phyloP scores from a whole-genome alignment of 92 coral and sea anemone genomes.

The Pocillopora meandrina region DNA sequence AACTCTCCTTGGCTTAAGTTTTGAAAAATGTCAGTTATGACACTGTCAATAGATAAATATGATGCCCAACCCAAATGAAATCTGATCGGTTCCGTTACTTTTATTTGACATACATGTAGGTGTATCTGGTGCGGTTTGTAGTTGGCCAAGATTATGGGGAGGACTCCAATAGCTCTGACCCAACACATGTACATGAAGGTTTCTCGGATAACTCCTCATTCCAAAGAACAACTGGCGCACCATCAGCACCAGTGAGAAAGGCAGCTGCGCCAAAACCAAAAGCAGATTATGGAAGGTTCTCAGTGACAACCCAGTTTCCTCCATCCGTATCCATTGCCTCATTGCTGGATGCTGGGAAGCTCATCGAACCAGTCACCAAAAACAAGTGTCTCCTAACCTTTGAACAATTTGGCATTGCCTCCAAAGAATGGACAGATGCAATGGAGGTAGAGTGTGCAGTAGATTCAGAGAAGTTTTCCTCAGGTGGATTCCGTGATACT shows the following conservation, averaged over 20 bases:
- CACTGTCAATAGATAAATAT: not conserved
- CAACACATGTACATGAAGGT: slow-evolving; percentile 22
- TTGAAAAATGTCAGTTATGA: too few relatives aligned
- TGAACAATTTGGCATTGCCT: slow-evolving; percentile 62
- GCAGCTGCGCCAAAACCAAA: slow-evolving; percentile 21
- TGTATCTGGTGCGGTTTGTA: slow-evolving; percentile 44
- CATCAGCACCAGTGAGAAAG: slow-evolving; percentile 34
- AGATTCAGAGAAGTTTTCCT: slow-evolving; percentile 61
- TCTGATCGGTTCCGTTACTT: too few relatives aligned
- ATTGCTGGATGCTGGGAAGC: slow-evolving; percentile 68
- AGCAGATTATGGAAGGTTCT: slow-evolving; percentile 30
- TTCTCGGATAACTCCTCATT: slow-evolving; percentile 13
- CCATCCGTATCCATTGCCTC: slow-evolving; percentile 67
- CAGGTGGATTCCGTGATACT: slow-evolving; percentile 61
- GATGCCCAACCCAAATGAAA: too few relatives aligned
- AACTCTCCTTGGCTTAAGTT: too few relatives aligned
- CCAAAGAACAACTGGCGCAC: slow-evolving; percentile 2
- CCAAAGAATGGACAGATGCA: slow-evolving; percentile 61
- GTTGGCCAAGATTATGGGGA: slow-evolving; percentile 34
- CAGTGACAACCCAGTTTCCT: slow-evolving; percentile 49
- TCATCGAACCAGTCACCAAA: slow-evolving; percentile 59
- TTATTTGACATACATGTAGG: too few relatives aligned
- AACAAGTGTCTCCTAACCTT: slow-evolving; percentile 48
- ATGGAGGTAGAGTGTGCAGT: slow-evolving; percentile 44
- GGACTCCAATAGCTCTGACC: slow-evolving; percentile 27